Evolutionary conservation across 1,140 invertebrate genomes (phyloP).

Genomic region (Saccostrea echinata): DNA sequence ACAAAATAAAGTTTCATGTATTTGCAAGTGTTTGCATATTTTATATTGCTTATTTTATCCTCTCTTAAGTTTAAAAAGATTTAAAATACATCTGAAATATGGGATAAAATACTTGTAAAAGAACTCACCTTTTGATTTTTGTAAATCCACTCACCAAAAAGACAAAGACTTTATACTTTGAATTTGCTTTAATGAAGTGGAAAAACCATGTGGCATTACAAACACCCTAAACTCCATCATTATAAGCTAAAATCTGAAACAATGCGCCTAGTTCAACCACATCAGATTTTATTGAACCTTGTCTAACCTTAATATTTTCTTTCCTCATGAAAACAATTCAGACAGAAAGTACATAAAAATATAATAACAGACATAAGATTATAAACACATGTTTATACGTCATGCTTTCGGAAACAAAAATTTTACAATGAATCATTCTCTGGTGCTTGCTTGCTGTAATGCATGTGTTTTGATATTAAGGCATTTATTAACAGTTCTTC

Average conservation of each 20-base stretch:
- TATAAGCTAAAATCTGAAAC: neutral
- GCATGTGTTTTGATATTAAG: neutral
- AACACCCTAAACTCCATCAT: neutral
- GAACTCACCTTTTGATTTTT: neutral
- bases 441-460: neutral
- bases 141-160: neutral
- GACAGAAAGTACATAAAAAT: neutral
- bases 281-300: slow-evolving; percentile 12
- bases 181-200: neutral
- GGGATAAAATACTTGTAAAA: neutral
- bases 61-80: neutral
- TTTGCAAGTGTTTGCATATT: too few relatives aligned
- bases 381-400: slow-evolving; percentile 6
- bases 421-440: slow-evolving; percentile 1
- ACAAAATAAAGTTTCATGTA: too few relatives aligned
- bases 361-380: neutral
- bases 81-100: neutral
- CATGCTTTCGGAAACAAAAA: neutral
- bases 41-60: too few relatives aligned
- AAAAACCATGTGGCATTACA: neutral
- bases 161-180: neutral
- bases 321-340: neutral
- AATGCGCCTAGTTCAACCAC: neutral
- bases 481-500: neutral
- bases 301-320: neutral